Percentiles rank a stretch among this genome's conserved stretches.
Evolutionary conservation across 2,888 invertebrate genomes (phyloP).

Genomic region (Bruchidius siliquastri): DNA sequence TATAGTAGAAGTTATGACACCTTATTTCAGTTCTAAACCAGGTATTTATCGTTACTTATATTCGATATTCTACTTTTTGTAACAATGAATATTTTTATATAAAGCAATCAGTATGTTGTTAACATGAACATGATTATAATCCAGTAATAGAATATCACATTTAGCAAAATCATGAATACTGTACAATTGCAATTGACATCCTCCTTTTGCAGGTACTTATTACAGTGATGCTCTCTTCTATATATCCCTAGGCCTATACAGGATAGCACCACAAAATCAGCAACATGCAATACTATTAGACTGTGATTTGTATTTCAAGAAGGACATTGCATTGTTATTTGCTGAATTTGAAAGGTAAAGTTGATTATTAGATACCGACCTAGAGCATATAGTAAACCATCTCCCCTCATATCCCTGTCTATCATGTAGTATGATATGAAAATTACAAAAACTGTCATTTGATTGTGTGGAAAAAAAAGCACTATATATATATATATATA

Average conservation of each 20-base stretch:
- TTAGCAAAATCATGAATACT: background rate
- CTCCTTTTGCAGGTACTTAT: slow-evolving; percentile 55
- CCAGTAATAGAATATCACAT: no score
- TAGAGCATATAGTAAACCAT: background rate
- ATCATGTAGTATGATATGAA: no score
- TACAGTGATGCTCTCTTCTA: slow-evolving; percentile 77
- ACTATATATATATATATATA: no score
- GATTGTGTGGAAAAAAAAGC: no score
- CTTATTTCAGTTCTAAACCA: slow-evolving; percentile 66
- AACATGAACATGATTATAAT: no score
- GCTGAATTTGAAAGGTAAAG: slow-evolving; percentile 58
- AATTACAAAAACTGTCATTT: no score
- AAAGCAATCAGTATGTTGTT: no score
- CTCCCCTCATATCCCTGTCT: background rate
- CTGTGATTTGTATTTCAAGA: slow-evolving; percentile 70
- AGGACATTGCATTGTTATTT: slow-evolving; percentile 62
- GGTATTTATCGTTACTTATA: slow-evolving; percentile 41
- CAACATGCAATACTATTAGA: slow-evolving; percentile 66
- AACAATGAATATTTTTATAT: no score
- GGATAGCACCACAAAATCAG: slow-evolving; percentile 59
- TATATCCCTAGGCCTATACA: slow-evolving; percentile 67
- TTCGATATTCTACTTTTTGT: no score
- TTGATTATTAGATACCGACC: no score
- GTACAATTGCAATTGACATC: background rate
- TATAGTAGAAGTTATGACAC: slow-evolving; percentile 63